A percentile compares a stretch with the other conserved stretches of the same genome.
These are phyloP conservation scores for Aptenodytes patagonicus DNA, from an alignment of 2,113 vertebrate genomes.

Conservation along the genomic window DNA sequence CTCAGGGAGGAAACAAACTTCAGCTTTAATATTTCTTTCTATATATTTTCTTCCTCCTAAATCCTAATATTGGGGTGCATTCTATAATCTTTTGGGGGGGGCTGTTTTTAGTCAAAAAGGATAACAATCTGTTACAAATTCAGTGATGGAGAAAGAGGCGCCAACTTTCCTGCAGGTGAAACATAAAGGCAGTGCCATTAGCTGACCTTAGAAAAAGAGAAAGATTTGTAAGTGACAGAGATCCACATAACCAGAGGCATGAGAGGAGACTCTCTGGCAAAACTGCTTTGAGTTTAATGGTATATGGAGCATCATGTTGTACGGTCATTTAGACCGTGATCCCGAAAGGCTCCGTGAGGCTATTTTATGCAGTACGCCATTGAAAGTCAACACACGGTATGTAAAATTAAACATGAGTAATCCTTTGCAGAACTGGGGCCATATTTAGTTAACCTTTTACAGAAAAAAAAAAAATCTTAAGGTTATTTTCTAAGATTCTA, in stretches of 20 bases:
- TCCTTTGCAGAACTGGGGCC: conserved; percentile 42
- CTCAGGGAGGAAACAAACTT: not conserved
- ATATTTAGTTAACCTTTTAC: conserved; percentile 54
- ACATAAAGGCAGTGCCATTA: not conserved
- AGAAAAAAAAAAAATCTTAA: not conserved
- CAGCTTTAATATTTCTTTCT: not conserved
- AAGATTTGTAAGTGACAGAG: not conserved
- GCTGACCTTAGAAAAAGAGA: not conserved
- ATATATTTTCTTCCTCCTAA: not conserved
- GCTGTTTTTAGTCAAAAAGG: not conserved
- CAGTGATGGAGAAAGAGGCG: not conserved
- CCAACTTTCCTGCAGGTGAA: not conserved
- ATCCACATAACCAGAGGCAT: not conserved
- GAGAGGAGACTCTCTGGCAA: not conserved
- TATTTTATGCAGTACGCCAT: not conserved
- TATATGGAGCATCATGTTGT: not conserved
- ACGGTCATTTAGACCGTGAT: not conserved
- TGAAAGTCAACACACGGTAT: not conserved
- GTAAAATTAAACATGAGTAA: conserved; percentile 55
- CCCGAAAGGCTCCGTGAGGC: rapidly evolving
- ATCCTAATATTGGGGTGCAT: not conserved
- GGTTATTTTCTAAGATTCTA: conserved; percentile 40
- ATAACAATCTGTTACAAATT: not conserved
- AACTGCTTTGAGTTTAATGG: not conserved
- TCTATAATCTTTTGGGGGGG: not conserved